These are phyloP conservation scores for Hypothenemus hampei DNA, from an alignment of 1,140 invertebrate genomes.

Conservation along the genomic window DNA sequence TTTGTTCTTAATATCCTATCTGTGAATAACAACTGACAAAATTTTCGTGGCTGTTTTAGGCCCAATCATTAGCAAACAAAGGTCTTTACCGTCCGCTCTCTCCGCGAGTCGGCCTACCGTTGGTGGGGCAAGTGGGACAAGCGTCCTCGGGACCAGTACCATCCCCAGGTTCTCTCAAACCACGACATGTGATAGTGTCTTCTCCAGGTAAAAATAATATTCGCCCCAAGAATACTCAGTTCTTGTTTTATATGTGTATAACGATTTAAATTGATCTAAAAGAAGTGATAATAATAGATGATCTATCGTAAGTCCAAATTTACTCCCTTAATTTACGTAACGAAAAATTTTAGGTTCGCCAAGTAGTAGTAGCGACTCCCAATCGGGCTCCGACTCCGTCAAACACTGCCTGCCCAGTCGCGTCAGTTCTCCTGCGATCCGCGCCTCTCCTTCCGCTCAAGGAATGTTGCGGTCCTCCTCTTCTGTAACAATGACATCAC, in stretches of 20 bases:
- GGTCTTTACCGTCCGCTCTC: slow-evolving; percentile 61
- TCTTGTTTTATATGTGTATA: no score
- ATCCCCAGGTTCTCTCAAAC: slow-evolving; percentile 38
- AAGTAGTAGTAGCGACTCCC: slow-evolving; percentile 63
- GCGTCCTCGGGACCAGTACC: slow-evolving; percentile 21
- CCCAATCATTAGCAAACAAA: slow-evolving; percentile 59
- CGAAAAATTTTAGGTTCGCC: slow-evolving; percentile 49
- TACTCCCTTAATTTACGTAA: not conserved
- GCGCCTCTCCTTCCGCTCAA: slow-evolving; percentile 34
- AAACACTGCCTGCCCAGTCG: slow-evolving; percentile 52
- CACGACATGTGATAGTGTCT: slow-evolving; percentile 65
- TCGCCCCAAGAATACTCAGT: not conserved
- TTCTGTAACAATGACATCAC: slow-evolving; percentile 31
- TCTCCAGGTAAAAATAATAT: slow-evolving; percentile 54
- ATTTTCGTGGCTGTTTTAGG: slow-evolving; percentile 41
- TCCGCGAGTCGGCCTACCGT: slow-evolving; percentile 47
- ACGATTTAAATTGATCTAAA: no score
- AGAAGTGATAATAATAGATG: no score
- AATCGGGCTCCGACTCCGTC: slow-evolving; percentile 61
- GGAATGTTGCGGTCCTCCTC: slow-evolving; percentile 35
- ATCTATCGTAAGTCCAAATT: no score
- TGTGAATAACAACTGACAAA: no score
- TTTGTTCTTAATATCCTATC: no score
- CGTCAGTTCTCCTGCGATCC: slow-evolving; percentile 40
- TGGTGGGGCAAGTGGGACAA: slow-evolving; percentile 15